These are phyloP conservation scores for Dendrolimus kikuchii DNA, from an alignment of 1,140 invertebrate genomes.

Conservation along the genomic window DNA sequence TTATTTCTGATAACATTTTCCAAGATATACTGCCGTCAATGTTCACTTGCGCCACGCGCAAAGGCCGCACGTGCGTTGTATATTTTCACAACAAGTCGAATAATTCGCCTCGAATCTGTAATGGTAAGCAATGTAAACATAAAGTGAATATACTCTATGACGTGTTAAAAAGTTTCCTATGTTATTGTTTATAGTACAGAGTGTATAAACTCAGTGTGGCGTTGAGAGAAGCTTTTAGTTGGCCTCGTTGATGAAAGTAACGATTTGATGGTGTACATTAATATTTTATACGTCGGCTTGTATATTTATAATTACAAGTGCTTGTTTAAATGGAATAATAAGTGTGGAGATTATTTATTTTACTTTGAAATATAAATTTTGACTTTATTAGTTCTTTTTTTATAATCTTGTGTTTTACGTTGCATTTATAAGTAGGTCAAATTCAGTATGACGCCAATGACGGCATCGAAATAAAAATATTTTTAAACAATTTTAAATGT, in stretches of 20 bases:
- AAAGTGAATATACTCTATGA: slow-evolving; percentile 45
- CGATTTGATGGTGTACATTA: slow-evolving; percentile 6
- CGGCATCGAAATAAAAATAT: too few species aligned
- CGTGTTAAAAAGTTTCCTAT: slow-evolving; percentile 65
- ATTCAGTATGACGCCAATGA: too few species aligned
- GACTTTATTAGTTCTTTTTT: too few species aligned
- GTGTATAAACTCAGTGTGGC: slow-evolving; percentile 39
- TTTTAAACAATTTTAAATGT: too few species aligned
- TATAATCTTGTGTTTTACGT: too few species aligned
- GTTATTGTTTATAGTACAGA: slow-evolving; percentile 65
- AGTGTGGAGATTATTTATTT: too few species aligned
- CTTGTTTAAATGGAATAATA: too few species aligned
- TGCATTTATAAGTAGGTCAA: too few species aligned
- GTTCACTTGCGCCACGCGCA: slow-evolving; percentile 41
- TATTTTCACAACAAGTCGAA: slow-evolving; percentile 63
- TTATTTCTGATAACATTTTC: not conserved
- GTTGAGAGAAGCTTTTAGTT: slow-evolving; percentile 64
- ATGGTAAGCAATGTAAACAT: slow-evolving; percentile 22
- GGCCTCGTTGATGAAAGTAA: slow-evolving; percentile 13
- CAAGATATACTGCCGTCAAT: slow-evolving; percentile 13
- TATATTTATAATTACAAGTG: too few species aligned
- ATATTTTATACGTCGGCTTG: not conserved
- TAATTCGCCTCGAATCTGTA: slow-evolving; percentile 47
- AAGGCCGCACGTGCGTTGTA: slow-evolving; percentile 41
- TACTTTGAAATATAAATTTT: too few species aligned